Base-by-base conservation (phyloP, 2,113 vertebrate genomes). In the Petrocephalus zakoni region DNA sequence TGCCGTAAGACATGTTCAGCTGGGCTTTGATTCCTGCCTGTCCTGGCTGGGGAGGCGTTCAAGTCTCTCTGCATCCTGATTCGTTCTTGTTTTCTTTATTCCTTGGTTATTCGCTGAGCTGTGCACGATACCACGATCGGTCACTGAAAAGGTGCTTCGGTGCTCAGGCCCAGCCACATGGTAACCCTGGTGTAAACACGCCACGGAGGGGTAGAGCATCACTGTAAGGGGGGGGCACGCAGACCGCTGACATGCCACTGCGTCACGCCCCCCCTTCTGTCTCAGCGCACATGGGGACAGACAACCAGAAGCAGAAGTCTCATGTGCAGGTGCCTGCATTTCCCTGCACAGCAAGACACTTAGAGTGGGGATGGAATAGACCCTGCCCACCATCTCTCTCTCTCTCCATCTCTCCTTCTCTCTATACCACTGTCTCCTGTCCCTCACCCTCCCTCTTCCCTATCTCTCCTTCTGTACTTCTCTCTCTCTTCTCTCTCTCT, bases 361-460 rank as follows among this genome's bases (percentile, higher is more conserved):
- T 86, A 47, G 64, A 90, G 93, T 91, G 90, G 91, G 93, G 91
- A 92, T 93, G 93, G 90, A 90, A 92, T 91, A 91, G 90, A 92
- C 91, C 93, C 92, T 91, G 90, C 92, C 7, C 46, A 0, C 34
- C 42, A 19, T 34, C 56, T 29, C 37, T 75, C 82, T 89, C 49
- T 52, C 21, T 82, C 81, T 52, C 2, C 49, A 51, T 89, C 2
- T 94, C 90, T 93, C 91, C 93, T 92, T 47, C 92, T 94, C 91
- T 90, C 58, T 92, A 2, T 56, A 7, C 10, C 3, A 19, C 19
- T 56, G 52, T 53, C 52, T 42, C 7, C 55, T 56, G 61, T 64
- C 22, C n/a, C 61, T 11, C 61, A n/a, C 61, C 9, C 2, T 15
- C 42, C 78, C 42, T 9, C 37, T 17, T 82, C 19, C 17, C 21